Evolutionary conservation across 1,140 invertebrate species (phyloP), one percentile per base, ranked within the genome.

Genomic region (Caenorhabditis tropicalis): DNA sequence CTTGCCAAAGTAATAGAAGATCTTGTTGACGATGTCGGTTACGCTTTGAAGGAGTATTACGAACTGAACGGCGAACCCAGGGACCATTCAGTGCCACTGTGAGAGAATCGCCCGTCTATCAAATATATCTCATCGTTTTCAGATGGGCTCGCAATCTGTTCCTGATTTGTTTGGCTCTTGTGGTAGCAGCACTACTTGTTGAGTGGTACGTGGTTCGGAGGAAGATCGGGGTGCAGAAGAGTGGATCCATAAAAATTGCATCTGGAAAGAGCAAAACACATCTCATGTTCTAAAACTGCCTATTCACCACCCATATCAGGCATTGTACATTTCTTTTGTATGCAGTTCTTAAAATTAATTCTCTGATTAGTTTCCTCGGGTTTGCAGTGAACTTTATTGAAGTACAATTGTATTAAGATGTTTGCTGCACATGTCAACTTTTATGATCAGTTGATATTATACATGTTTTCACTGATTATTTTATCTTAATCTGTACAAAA

Each of bases 191-290:
- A 21, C 85, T 88, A 15, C 21, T 84, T 19, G 51, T 86, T 19
- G 87, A 88, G 70, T 88, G 87, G 87, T 85, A 82, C 27, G 74
- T 88, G 2, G 87, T 88, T 0, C 49, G 87, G 53, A 58, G 87
- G 49, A 84, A 84, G 33, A 43, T 84, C 21, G 84, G 74, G 43
- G 49, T 84, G 56, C 86, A 51, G 79, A 87, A 87, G 43, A 86
- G 86, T 36, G 33, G 56, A 39, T 60, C 81, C 21, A 53, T 81
- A 16, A 80, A 86, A 49, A 74, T 80, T 27, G 82, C 46, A 21
- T 60, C 85, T 16, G 58, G 58, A 70, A 82, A 74, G 82, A 81
- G 79, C 82, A 86, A 86, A 65, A 86, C 85, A 16, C 85, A 86
- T 53, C 79, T 86, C 19, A 86, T 86, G 70, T 86, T 86, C 53